Percentiles rank a stretch among this genome's conserved stretches.
These are phyloP conservation scores for Pocillopora grandis DNA, from an alignment of 92 coral and sea anemone species.

Conservation along the genomic window DNA sequence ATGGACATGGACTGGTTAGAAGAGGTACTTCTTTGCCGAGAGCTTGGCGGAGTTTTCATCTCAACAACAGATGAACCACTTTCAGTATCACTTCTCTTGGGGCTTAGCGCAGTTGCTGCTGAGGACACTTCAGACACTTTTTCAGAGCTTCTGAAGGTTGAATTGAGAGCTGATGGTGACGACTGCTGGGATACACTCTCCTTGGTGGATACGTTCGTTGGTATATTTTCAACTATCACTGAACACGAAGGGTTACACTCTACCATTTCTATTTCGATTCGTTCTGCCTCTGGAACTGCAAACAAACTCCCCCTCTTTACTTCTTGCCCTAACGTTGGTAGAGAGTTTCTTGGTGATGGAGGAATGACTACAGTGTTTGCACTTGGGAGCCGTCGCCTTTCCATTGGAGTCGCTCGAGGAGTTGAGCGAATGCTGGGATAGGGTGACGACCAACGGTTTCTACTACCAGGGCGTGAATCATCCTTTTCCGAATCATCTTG, in stretches of 20 bases:
- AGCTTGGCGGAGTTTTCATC: constrained; percentile 30
- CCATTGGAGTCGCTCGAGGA: constrained; percentile 33
- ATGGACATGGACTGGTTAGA: constrained; percentile 68
- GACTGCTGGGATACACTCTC: constrained; percentile 9
- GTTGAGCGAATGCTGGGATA: constrained; percentile 43
- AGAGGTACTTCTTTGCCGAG: constrained; percentile 40
- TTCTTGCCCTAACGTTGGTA: neutral
- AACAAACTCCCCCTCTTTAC: constrained; percentile 10
- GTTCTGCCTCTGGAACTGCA: constrained; percentile 25
- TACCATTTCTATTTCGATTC: constrained; percentile 39
- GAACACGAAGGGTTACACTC: constrained; percentile 24
- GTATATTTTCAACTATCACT: neutral
- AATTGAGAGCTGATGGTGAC: neutral
- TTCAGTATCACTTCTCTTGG: constrained; percentile 12
- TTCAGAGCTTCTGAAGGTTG: neutral
- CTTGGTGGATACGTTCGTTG: neutral
- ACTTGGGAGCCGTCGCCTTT: constrained; percentile 17
- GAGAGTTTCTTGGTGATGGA: constrained; percentile 36
- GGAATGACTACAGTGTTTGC: constrained; percentile 24
- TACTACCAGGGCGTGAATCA: constrained; percentile 13
- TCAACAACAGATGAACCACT: constrained; percentile 9
- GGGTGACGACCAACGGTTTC: constrained; percentile 21
- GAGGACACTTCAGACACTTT: constrained; percentile 1
- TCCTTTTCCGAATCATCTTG: constrained; percentile 28
- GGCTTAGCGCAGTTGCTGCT: neutral